A percentile compares a stretch with the other conserved stretches of the same genome.
Conservation (phyloP, 2,888 invertebrate species). For the Nasonia oneida region DNA sequence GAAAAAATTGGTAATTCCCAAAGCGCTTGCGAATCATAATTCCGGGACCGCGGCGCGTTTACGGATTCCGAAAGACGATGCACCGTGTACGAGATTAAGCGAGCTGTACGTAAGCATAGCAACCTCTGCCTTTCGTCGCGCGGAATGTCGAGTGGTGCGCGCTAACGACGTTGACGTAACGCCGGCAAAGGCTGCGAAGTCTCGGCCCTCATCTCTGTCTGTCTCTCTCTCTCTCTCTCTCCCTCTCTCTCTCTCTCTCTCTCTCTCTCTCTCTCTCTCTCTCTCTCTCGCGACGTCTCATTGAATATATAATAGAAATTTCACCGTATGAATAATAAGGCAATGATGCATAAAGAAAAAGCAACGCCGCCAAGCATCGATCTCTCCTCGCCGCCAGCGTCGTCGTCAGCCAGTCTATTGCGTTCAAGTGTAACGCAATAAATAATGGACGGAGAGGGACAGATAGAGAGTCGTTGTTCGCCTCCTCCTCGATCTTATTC, state of each 20-base stretch:
- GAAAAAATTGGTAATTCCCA: slow-evolving; percentile 44
- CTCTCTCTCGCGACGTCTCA: slow-evolving; percentile 67
- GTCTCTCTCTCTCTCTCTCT: slow-evolving; percentile 49
- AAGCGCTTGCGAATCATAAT: slow-evolving; percentile 41
- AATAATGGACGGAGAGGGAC: slow-evolving; percentile 38
- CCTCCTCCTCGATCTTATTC: neutral
- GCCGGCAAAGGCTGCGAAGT: neutral
- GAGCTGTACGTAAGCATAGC: neutral
- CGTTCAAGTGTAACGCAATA: slow-evolving; percentile 50
- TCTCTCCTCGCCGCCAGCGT: neutral
- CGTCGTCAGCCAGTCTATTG: slow-evolving; percentile 11
- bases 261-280: neutral
- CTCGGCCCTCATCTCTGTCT: neutral
- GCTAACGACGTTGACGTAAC: slow-evolving; percentile 1
- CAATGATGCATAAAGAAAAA: slow-evolving; percentile 68
- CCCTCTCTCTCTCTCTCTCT: slow-evolving; percentile 41
- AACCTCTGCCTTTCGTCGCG: neutral
- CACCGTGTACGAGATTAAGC: slow-evolving; percentile 9
- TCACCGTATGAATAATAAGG: slow-evolving; percentile 74
- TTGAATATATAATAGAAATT: slow-evolving; percentile 76
- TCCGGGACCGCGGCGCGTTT: neutral
- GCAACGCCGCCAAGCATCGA: neutral
- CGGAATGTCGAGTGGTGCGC: neutral
- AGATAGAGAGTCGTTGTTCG: slow-evolving; percentile 2
- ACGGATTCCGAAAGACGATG: slow-evolving; percentile 37